A percentile compares a stretch with the other conserved stretches of the same genome.
Conservation (phyloP, 2,797 vertebrate genomes). For the Erithacus rubecula region DNA sequence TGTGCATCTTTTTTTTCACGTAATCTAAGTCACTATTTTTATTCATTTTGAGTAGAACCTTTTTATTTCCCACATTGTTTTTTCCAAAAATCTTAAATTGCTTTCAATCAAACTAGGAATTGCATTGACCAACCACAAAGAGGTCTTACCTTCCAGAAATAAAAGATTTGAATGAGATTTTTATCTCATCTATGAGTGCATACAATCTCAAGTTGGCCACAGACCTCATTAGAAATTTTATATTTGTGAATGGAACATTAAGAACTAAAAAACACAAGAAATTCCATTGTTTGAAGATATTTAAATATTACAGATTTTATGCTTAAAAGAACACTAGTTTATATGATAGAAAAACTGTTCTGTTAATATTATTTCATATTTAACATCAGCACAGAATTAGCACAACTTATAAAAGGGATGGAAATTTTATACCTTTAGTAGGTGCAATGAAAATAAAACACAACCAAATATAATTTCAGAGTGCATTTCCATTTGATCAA, state of each 20-base stretch:
- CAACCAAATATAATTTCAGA: neutral
- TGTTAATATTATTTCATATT: neutral
- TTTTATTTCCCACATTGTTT: neutral
- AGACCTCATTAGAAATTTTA: neutral
- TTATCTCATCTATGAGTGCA: neutral
- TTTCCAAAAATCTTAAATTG: neutral
- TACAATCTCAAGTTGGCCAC: neutral
- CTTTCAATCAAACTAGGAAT: neutral
- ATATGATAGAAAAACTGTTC: neutral
- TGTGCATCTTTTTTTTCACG: neutral
- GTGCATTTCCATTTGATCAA: neutral
- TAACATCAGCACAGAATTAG: neutral
- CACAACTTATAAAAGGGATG: neutral
- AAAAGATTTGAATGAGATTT: neutral
- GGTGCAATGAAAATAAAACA: neutral
- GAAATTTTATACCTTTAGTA: neutral
- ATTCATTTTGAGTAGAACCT: neutral
- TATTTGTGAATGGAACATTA: neutral
- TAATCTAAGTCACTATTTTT: neutral
- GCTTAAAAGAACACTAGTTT: neutral
- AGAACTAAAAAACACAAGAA: neutral
- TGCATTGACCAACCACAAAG: neutral
- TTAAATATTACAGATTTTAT: neutral
- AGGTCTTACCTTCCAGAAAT: neutral
- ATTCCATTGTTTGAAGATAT: neutral